Evolutionary conservation across 1,140 invertebrate genomes (phyloP).

Genomic region (Argopecten irradians): DNA sequence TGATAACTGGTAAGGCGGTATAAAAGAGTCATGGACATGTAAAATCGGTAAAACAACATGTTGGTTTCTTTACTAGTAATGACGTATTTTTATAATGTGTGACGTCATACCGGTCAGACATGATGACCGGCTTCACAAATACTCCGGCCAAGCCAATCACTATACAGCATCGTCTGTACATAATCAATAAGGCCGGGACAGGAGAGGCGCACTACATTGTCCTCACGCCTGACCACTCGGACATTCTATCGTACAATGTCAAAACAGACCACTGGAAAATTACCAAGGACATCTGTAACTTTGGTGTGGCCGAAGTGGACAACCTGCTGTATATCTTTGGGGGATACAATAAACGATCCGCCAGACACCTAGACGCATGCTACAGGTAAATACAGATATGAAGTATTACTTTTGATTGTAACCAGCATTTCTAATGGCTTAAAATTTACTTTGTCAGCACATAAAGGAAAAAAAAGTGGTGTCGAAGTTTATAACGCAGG

Average conservation of each 20-base stretch:
- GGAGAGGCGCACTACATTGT: conserved; percentile 61
- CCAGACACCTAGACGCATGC: conserved; percentile 51
- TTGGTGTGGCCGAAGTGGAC: conserved; percentile 59
- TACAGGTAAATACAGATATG: conserved; percentile 52
- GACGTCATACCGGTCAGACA: not conserved
- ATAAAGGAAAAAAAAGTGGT: too few relatives aligned
- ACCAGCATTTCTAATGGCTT: too few relatives aligned
- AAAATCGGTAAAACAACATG: too few relatives aligned
- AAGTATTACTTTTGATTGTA: too few relatives aligned
- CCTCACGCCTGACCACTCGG: conserved; percentile 44
- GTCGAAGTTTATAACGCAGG: too few relatives aligned
- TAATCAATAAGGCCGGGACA: conserved; percentile 60
- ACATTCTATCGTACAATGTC: conserved; percentile 51
- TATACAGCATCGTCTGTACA: conserved; percentile 60
- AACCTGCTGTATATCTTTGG: conserved; percentile 64
- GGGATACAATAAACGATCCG: conserved; percentile 54
- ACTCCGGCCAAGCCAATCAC: not conserved
- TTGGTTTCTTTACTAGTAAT: not conserved
- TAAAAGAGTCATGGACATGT: too few relatives aligned
- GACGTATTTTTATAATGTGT: not conserved
- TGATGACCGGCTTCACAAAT: not conserved
- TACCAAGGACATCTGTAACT: conserved; percentile 56
- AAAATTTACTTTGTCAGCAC: too few relatives aligned
- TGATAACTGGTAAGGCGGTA: too few relatives aligned
- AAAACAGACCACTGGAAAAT: conserved; percentile 60